A percentile compares a stretch with the other conserved stretches of the same genome.
Evolutionary conservation across 2,888 invertebrate species (phyloP).

Genomic region (Pyrrhosoma nymphula): DNA sequence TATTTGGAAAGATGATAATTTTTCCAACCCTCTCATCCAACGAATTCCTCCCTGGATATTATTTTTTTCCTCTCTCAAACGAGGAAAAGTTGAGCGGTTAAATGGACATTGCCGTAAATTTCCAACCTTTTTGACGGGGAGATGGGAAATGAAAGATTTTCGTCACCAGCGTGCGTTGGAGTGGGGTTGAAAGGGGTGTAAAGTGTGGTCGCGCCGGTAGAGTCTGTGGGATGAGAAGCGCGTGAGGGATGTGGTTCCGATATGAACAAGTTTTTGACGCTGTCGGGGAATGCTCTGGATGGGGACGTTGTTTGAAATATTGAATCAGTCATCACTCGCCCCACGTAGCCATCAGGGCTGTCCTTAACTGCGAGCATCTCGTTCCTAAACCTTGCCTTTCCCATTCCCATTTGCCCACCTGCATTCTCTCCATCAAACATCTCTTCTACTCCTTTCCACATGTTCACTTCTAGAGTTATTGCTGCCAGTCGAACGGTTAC

Average conservation of each 20-base stretch:
- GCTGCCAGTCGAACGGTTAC: not conserved
- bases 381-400: not conserved
- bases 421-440: not conserved
- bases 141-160: not conserved
- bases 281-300: conserved; percentile 1
- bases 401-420: not conserved
- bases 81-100: conserved; percentile 35
- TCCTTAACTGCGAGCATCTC: too few species aligned
- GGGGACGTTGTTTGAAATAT: conserved; percentile 36
- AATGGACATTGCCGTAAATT: not conserved
- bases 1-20: too few species aligned
- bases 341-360: not conserved
- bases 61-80: conserved; percentile 34
- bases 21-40: too few species aligned
- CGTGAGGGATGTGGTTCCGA: not conserved
- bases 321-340: conserved; percentile 52
- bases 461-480: not conserved
- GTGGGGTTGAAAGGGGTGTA: not conserved
- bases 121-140: not conserved
- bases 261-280: not conserved
- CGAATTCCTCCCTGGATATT: not conserved
- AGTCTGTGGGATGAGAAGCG: too few species aligned
- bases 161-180: not conserved
- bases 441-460: not conserved
- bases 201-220: too few species aligned